phyloP scores from a whole-genome alignment of 2,888 invertebrate species.

The Perizoma affinitatum region DNA sequence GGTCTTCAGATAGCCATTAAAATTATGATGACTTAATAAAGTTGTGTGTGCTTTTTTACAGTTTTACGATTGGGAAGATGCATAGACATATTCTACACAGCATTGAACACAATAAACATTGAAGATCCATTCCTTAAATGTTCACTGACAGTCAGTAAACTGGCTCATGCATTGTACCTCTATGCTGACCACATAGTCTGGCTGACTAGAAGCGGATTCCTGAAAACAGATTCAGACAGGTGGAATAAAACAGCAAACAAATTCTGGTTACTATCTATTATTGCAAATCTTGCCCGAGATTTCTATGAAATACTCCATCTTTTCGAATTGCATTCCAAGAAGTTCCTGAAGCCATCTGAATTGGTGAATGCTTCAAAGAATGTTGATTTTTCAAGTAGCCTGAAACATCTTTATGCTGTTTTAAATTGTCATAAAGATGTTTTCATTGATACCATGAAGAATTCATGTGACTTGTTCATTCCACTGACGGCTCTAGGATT shows the following conservation, averaged over 20 bases:
- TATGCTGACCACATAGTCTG: slow-evolving; percentile 94
- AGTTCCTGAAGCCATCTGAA: slow-evolving; percentile 71
- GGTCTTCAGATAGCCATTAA: not conserved
- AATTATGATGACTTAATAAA: not conserved
- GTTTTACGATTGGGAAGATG: slow-evolving; percentile 94
- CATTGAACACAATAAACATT: slow-evolving; percentile 88
- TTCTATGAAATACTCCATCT: slow-evolving; percentile 91
- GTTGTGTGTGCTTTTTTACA: slow-evolving; percentile 63
- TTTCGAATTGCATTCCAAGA: slow-evolving; percentile 76
- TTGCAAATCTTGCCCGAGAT: slow-evolving; percentile 92
- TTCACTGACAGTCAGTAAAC: slow-evolving; percentile 90
- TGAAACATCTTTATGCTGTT: slow-evolving; percentile 60
- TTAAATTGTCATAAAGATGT: slow-evolving; percentile 85
- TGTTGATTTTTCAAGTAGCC: slow-evolving; percentile 52
- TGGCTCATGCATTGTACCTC: slow-evolving; percentile 91
- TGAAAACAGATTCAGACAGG: slow-evolving; percentile 88
- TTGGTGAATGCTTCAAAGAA: slow-evolving; percentile 59
- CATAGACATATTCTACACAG: slow-evolving; percentile 90
- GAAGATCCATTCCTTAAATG: slow-evolving; percentile 88
- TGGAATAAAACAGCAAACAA: slow-evolving; percentile 90
- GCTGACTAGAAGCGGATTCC: slow-evolving; percentile 89
- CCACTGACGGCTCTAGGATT: slow-evolving; percentile 92
- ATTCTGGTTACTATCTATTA: slow-evolving; percentile 93
- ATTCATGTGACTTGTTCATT: slow-evolving; percentile 93
- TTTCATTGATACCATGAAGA: slow-evolving; percentile 92